Conservation (phyloP, 2,888 invertebrate species). For the Patella pellucida region DNA sequence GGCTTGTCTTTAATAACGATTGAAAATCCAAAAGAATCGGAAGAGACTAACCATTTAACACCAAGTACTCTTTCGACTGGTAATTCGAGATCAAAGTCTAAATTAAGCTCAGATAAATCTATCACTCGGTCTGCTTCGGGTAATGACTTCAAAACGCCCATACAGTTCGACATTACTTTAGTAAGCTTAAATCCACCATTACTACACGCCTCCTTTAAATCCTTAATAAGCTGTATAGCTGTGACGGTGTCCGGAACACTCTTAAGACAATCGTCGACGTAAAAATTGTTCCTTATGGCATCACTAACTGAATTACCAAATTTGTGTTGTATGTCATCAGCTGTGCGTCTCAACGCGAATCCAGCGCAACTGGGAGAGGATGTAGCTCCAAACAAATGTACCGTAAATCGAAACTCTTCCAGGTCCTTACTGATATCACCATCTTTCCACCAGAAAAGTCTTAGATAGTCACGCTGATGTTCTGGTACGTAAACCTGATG, state of each 20-base stretch:
- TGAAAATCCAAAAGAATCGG: background rate
- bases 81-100: conserved; percentile 1
- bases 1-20: background rate
- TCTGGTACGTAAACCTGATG: conserved; percentile 17
- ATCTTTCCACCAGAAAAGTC: conserved; percentile 37
- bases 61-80: conserved; percentile 15
- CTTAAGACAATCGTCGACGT: conserved; percentile 18
- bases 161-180: conserved; percentile 3
- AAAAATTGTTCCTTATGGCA: conserved; percentile 1
- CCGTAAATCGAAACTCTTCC: conserved; percentile 19
- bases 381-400: conserved; percentile 33
- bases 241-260: too few relatives aligned
- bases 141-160: background rate
- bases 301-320: background rate
- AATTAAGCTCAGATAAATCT: background rate
- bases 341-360: background rate
- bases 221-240: conserved; percentile 2
- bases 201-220: background rate
- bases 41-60: background rate
- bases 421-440: conserved; percentile 14
- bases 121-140: background rate
- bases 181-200: conserved; percentile 2
- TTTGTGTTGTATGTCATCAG: background rate
- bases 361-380: conserved; percentile 31
- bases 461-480: conserved; percentile 27